phyloP scores from a whole-genome alignment of 2,888 invertebrate species.

The Parthenolecanium corni region DNA sequence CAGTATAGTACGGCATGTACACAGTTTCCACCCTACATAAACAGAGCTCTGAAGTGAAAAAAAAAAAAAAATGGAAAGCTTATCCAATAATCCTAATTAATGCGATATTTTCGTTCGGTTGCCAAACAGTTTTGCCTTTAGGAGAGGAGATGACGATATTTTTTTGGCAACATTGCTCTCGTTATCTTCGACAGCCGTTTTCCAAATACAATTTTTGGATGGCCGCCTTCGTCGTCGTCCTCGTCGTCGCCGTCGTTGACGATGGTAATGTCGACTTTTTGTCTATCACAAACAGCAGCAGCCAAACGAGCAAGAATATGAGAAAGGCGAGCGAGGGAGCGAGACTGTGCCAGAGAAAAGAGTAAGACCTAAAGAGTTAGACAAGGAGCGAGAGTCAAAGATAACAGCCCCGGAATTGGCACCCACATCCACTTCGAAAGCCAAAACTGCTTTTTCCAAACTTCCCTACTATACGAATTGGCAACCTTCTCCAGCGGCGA shows the following conservation, averaged over 20 bases:
- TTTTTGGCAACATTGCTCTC: constrained; percentile 26
- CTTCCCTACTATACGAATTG: constrained; percentile 20
- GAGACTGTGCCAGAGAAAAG: too few species aligned
- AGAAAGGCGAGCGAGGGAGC: too few species aligned
- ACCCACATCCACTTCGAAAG: constrained; percentile 19
- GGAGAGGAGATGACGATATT: constrained; percentile 13
- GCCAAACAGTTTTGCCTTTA: constrained; percentile 17
- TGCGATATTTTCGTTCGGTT: constrained; percentile 26
- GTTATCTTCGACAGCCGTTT: constrained; percentile 18
- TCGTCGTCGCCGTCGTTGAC: neutral
- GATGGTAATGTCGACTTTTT: constrained; percentile 18
- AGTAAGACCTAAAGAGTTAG: too few species aligned
- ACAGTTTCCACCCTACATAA: constrained; percentile 10
- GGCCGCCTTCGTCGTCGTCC: constrained; percentile 8
- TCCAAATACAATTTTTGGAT: constrained; percentile 26
- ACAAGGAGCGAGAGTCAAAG: constrained; percentile 7
- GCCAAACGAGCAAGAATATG: too few species aligned
- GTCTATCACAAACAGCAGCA: constrained; percentile 19
- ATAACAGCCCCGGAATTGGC: constrained; percentile 28
- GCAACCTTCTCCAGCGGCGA: constrained; percentile 27
- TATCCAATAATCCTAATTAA: constrained; percentile 28
- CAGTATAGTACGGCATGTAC: neutral
- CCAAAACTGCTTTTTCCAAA: constrained; percentile 28
- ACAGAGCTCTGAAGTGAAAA: too few species aligned
- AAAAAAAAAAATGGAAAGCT: constrained; percentile 5